phyloP scores from a whole-genome alignment of 2,888 invertebrate species.

The Rhynchonema sp. region DNA sequence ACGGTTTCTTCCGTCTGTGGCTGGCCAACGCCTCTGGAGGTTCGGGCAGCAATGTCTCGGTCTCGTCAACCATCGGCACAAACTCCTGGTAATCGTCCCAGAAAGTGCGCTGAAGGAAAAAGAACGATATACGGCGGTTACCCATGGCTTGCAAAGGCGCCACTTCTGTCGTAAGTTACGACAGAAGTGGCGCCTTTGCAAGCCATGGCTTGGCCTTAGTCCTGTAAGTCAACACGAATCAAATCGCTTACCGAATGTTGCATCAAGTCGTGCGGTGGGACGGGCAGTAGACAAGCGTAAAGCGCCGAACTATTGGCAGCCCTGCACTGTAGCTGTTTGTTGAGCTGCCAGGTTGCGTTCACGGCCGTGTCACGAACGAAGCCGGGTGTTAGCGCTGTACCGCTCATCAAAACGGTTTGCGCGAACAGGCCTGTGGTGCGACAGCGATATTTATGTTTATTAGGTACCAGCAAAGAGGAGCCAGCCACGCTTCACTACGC shows the following conservation, averaged over 20 bases:
- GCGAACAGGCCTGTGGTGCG: slow-evolving; percentile 5
- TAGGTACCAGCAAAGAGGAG: no score
- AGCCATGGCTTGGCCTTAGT: no score
- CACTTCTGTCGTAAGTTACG: no score
- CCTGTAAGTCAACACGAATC: no score
- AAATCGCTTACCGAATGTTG: slow-evolving; percentile 14
- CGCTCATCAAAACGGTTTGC: slow-evolving; percentile 21
- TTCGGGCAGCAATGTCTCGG: background rate
- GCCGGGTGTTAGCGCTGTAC: slow-evolving; percentile 24
- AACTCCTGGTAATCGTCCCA: slow-evolving; percentile 25
- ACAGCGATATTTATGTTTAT: no score
- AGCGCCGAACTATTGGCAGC: slow-evolving; percentile 24
- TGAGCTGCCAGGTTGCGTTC: slow-evolving; percentile 25
- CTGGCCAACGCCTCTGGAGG: slow-evolving; percentile 19
- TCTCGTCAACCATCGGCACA: slow-evolving; percentile 22
- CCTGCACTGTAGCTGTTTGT: slow-evolving; percentile 14
- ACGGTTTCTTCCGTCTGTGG: slow-evolving; percentile 15
- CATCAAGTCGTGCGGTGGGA: slow-evolving; percentile 20
- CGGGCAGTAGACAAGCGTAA: slow-evolving; percentile 22
- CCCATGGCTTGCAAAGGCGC: no score
- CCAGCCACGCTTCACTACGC: no score
- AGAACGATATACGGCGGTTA: no score
- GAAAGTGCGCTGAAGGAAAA: slow-evolving; percentile 5
- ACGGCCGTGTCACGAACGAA: slow-evolving; percentile 22
- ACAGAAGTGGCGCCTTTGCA: no score